A percentile compares a stretch with the other conserved stretches of the same genome.
Evolutionary conservation across 2,797 vertebrate genomes (phyloP).

Genomic region (Hippocampus kuda): DNA sequence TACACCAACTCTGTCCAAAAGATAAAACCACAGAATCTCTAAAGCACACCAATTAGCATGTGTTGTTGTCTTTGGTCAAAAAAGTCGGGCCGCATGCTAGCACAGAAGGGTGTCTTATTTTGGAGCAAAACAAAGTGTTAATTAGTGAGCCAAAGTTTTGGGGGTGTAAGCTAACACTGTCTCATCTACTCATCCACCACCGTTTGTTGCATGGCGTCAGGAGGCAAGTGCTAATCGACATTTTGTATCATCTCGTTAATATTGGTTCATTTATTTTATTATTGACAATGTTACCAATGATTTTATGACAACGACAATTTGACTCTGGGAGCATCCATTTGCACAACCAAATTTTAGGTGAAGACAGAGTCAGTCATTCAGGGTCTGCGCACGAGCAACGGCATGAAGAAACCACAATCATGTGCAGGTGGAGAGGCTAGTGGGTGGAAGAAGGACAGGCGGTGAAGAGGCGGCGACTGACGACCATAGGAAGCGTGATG

Average conservation of each 20-base stretch:
- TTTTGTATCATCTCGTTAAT: not conserved
- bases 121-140: not conserved
- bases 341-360: not conserved
- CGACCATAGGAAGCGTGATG: constrained; percentile 42
- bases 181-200: not conserved
- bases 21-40: not conserved
- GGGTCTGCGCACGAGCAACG: constrained; percentile 21
- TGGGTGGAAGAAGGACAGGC: constrained; percentile 1
- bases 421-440: constrained; percentile 23
- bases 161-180: not conserved
- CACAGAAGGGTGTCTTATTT: not conserved
- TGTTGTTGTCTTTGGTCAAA: not conserved
- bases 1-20: not conserved
- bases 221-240: not conserved
- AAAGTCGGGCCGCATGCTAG: not conserved
- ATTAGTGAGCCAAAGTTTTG: not conserved
- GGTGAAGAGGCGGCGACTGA: constrained; percentile 20
- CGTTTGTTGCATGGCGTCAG: not conserved
- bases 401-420: constrained; percentile 29
- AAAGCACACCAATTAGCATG: constrained; percentile 1
- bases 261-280: not conserved
- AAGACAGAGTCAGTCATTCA: constrained; percentile 48
- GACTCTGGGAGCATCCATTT: not conserved
- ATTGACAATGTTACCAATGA: not conserved
- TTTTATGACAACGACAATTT: not conserved